Base-by-base conservation (phyloP, 2,113 vertebrate genomes). In the Gobio gobio region DNA sequence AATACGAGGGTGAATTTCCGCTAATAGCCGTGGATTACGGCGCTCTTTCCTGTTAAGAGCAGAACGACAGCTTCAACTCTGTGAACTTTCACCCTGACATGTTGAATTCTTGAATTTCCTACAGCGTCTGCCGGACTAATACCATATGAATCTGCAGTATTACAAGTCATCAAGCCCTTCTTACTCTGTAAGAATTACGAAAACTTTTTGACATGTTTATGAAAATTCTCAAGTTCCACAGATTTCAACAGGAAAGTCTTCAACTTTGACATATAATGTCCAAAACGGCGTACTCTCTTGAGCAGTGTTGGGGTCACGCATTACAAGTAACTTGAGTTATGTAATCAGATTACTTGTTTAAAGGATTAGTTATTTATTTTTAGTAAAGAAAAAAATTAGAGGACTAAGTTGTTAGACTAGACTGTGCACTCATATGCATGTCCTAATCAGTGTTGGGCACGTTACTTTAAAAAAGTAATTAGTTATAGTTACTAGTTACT, bases 11-110 rank as follows among this genome's bases (percentile, higher is more conserved):
- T 86, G 29, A 59, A 70, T 78, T 77, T 63, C 64, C 13, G 13
- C 59, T 86, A 66, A 83, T 80, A 78, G 43, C 40, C 22, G 10
- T 83, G 83, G 56, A 79, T 88, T 86, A 66, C 61, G 5, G 61
- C 84, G 66, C 54, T 78, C 47, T 83, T 77, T 83, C 49, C 85
- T 78, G 74, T 89, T 82, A 83, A 6, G 29, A 64, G 29, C 22
- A 78, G 82, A 88, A 51, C 66, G 70, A 81, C 54, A 68, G 83
- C 72, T 86, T 87, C 75, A 74, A 43, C 63, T 85, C 33, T 3
- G 7, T 82, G 79, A 85, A 86, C 85, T 77, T 85, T 86, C 20
- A 86, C 78, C 70, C 43, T 70, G 74, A 85, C 75, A 81, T 29
- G 64, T 51, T 68, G 51, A 83, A 49, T 76, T 70, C 70, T 45